Base-by-base conservation (phyloP, 2,113 vertebrate species). In the Morone chrysops region DNA sequence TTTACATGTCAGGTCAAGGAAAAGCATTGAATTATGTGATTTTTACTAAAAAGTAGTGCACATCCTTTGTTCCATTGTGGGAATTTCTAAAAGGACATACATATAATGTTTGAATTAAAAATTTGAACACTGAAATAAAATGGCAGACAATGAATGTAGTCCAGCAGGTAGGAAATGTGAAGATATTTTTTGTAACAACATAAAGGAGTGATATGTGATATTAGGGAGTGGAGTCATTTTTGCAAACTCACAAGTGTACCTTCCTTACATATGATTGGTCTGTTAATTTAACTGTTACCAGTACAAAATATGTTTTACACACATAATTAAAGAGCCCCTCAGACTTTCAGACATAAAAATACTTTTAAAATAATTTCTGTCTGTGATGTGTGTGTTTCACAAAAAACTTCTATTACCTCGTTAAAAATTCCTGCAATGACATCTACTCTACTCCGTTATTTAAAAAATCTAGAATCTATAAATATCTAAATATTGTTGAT, bases 1-100 rank as follows among this genome's bases (percentile, higher is more conserved):
- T 72, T 71, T 38, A 50, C 5, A 63, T 51, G 18, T 83, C 47
- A 59, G 54, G 68, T 61, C 14, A n/a, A 60, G 50, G n/a, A 41
- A 56, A 51, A 76, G 18, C 59, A 41, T 16, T 38, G 12, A 22
- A 76, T 31, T 45, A 53, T 48, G 43, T 18, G 43, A n/a, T 31
- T 45, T 77, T 67, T 78, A 2, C 5, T 6, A 43, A 59, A 45
- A 12, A 22, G 4, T n/a, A 48, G 4, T 4, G 22, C 11, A 43
- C 0, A 11, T 57, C 22, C 8, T 66, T 77, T 25, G 6, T 31
- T 72, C 0, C n/a, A 59, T 31, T 59, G 4, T 43, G 6, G 10
- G 2, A 36, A 31, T 56, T 45, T 71, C 7, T 62, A 7, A 60
- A 14, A 18, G 38, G 38, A 45, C 14, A 66, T 54, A 17, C 3